Evolutionary conservation across 1,140 invertebrate species (phyloP).

Genomic region (Drosophila sp.): DNA sequence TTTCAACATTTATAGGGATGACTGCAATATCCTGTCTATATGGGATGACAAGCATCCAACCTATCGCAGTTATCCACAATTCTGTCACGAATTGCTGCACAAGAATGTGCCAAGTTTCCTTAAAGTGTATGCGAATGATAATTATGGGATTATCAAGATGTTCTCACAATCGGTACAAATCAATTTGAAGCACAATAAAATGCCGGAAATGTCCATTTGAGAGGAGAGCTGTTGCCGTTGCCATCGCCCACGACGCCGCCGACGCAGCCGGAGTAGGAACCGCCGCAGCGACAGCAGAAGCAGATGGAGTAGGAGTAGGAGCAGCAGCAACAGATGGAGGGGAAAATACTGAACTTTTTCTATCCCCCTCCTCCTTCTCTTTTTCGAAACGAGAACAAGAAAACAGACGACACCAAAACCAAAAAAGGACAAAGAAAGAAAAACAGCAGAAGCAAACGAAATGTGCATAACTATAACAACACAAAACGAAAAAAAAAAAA

Average conservation of each 20-base stretch:
- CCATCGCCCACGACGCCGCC: not conserved
- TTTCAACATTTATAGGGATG: slow-evolving; percentile 50
- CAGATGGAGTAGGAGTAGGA: not conserved
- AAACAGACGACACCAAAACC: slow-evolving; percentile 4
- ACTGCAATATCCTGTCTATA: slow-evolving; percentile 75
- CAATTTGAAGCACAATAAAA: slow-evolving; percentile 78
- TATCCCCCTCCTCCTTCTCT: not conserved
- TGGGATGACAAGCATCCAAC: slow-evolving; percentile 81
- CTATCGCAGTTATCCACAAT: slow-evolving; percentile 77
- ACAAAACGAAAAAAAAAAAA: not conserved
- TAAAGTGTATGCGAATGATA: slow-evolving; percentile 76
- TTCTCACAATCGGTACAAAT: slow-evolving; percentile 82
- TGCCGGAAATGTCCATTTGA: slow-evolving; percentile 79
- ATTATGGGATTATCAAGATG: slow-evolving; percentile 81
- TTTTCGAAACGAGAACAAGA: not conserved
- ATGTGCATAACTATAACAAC: not conserved
- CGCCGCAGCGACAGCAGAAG: slow-evolving; percentile 5
- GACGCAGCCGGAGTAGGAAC: not conserved
- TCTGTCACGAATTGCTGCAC: slow-evolving; percentile 75
- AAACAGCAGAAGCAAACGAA: not conserved
- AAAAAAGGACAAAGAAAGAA: slow-evolving; percentile 1
- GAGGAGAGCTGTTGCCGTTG: slow-evolving; percentile 3
- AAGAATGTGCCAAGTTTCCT: slow-evolving; percentile 81
- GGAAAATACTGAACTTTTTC: slow-evolving; percentile 3
- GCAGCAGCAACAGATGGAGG: not conserved